These are phyloP conservation scores for Zosterops lateralis DNA, from an alignment of 2,113 vertebrate species.

Conservation along the genomic window DNA sequence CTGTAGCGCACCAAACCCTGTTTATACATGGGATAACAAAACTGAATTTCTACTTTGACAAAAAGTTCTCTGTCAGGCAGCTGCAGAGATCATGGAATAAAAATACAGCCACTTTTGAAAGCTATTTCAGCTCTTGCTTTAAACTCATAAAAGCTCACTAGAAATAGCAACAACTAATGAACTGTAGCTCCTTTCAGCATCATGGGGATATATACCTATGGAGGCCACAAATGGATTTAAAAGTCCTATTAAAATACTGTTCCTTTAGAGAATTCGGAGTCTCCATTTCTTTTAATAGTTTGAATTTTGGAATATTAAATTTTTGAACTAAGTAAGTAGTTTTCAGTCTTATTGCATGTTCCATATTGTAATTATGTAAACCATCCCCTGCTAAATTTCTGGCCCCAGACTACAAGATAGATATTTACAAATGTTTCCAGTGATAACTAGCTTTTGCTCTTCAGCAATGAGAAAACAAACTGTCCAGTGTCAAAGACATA, in stretches of 20 bases:
- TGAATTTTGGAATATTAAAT: not conserved
- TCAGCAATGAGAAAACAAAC: not conserved
- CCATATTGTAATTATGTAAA: not conserved
- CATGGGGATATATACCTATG: not conserved
- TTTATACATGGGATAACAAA: not conserved
- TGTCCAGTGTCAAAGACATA: not conserved
- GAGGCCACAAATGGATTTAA: not conserved
- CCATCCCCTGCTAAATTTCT: not conserved
- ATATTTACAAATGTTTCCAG: not conserved
- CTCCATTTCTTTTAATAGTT: not conserved
- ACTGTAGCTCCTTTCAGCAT: not conserved
- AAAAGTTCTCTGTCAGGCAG: not conserved
- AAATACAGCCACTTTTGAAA: not conserved
- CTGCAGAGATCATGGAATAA: not conserved
- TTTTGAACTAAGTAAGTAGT: not conserved
- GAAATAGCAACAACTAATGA: not conserved
- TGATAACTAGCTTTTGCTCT: not conserved
- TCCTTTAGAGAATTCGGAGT: not conserved
- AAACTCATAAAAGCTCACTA: not conserved
- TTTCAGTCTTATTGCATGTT: not conserved
- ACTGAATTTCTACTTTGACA: not conserved
- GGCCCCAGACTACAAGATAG: not conserved
- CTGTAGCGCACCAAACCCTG: not conserved
- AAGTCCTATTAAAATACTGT: not conserved
- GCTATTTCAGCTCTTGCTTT: not conserved